phyloP scores from a whole-genome alignment of 2,797 vertebrate species.

The Crocidura indochinensis region DNA sequence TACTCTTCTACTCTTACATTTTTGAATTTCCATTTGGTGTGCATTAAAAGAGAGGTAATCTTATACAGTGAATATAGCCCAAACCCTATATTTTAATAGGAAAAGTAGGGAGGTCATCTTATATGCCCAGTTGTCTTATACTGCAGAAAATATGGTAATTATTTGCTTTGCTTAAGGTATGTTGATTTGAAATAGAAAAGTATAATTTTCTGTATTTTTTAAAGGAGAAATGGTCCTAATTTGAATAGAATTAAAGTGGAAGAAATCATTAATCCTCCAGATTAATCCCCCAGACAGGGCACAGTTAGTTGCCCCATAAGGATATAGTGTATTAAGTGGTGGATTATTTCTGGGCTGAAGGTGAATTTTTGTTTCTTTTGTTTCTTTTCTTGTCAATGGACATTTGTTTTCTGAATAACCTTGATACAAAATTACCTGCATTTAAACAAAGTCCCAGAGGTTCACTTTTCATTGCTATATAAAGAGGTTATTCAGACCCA shows the following conservation, averaged over 20 bases:
- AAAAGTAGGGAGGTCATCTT: no score
- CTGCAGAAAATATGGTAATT: not conserved
- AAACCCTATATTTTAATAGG: no score
- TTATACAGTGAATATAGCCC: no score
- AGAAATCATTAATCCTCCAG: not conserved
- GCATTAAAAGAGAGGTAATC: no score
- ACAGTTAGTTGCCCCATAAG: constrained; percentile 4
- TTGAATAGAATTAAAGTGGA: constrained; percentile 2
- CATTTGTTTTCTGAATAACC: constrained; percentile 56
- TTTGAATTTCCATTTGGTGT: no score
- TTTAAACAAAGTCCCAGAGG: not conserved
- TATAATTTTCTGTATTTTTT: not conserved
- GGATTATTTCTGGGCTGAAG: not conserved
- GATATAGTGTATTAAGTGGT: not conserved
- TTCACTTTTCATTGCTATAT: not conserved
- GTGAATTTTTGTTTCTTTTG: constrained; percentile 11
- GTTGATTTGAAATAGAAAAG: not conserved
- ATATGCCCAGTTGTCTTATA: no score
- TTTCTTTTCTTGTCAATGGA: constrained; percentile 8
- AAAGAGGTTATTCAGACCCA: constrained; percentile 23
- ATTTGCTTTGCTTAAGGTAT: not conserved
- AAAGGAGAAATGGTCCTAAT: not conserved
- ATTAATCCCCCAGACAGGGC: not conserved
- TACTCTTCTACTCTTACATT: no score
- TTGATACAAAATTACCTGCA: constrained; percentile 40